Evolutionary conservation across 2,113 vertebrate genomes (phyloP).

Genomic region (Gobiocypris rarus): DNA sequence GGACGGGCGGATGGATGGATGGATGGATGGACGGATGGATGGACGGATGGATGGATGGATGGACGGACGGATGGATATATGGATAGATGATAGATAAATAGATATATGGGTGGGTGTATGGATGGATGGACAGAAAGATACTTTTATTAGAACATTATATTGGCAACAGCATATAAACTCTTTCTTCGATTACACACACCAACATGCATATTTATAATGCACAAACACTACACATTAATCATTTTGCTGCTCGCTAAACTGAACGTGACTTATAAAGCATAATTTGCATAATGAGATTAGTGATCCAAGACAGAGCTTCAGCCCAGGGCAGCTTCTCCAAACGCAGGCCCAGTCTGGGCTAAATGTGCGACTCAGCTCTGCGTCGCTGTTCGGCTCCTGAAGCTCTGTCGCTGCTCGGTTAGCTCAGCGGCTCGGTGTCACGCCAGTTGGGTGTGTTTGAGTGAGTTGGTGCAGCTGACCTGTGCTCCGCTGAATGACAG

Average conservation of each 20-base stretch:
- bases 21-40: too few relatives aligned
- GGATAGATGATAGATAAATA: too few relatives aligned
- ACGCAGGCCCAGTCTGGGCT: background rate
- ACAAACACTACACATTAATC: constrained; percentile 66
- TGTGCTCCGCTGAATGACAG: background rate
- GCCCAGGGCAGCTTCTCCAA: constrained; percentile 16
- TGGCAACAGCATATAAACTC: background rate
- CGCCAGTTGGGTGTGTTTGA: background rate
- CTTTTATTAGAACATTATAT: background rate
- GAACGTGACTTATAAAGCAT: constrained; percentile 67
- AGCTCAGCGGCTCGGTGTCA: background rate
- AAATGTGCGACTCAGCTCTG: too few relatives aligned
- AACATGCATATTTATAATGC: constrained; percentile 43
- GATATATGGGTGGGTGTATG: too few relatives aligned
- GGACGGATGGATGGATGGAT: too few relatives aligned
- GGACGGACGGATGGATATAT: too few relatives aligned
- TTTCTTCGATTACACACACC: background rate
- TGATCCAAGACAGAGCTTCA: constrained; percentile 55
- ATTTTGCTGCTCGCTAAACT: constrained; percentile 61
- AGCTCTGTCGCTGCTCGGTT: background rate
- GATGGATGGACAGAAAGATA: background rate
- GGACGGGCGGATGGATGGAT: too few relatives aligned
- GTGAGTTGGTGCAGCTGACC: background rate
- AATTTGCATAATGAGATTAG: constrained; percentile 74
- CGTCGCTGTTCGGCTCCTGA: background rate